Base-by-base conservation (phyloP, 2,797 vertebrate genomes). In the Crypturellus tataupa region DNA sequence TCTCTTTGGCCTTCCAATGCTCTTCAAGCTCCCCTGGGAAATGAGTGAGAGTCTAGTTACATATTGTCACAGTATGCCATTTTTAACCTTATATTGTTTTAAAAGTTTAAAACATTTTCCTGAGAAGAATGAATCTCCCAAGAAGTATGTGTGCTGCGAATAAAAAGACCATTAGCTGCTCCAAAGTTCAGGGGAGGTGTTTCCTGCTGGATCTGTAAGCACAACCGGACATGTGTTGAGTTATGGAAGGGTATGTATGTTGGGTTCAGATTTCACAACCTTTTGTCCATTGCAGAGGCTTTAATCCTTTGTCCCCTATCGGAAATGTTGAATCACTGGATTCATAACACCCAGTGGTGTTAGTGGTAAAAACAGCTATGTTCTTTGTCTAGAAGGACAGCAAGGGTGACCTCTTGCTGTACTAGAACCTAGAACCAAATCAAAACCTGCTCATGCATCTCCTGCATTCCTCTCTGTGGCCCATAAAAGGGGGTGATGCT, bases 211-310 rank as follows among this genome's bases (percentile, higher is more conserved):
- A 37, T 67, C 44, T 73, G 15, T 44, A 58, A 83, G 51, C 33
- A 68, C 31, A 60, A 7, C 7, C 64, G 79, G 56, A 79, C 63
- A 84, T 42, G 33, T 64, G 77, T 55, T 59, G 81, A 79, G 33
- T 91, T 94, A 72, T 2, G 70, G 33, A 49, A 94, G 84, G 27
- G 25, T 64, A 47, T 65, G 16, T 71, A 63, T 35, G 25, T 31
- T 69, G 72, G 80, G 80, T 88, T 96, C 82, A 86, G 53, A 80
- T 90, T 94, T 92, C 87, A 55, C 80, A 78, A 51, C 70, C 20
- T 11, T 85, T 95, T 91, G 40, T 86, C 91, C 60, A 51, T 87
- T 86, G 49, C 64, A 39, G 35, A 69, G 60, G 20, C n/a, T 70
- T 9, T 79, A 69, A 90, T 89, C 91, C 83, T 56, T 89, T 94